Evolutionary conservation across 2,888 invertebrate genomes (phyloP).

Genomic region (Troides aeacus): DNA sequence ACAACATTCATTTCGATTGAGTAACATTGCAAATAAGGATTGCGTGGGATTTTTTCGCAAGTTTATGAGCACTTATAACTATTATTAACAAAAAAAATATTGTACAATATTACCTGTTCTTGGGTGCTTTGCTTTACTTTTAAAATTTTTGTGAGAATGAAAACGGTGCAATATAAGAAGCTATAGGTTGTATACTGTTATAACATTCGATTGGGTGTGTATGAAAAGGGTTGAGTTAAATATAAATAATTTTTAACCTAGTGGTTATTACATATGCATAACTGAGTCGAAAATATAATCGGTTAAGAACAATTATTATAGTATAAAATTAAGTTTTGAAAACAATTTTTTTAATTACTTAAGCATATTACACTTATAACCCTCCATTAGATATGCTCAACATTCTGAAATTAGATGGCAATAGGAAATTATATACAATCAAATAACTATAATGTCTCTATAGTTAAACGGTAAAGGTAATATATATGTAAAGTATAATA

Average conservation of each 20-base stretch:
- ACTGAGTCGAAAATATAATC: no score
- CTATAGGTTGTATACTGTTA: neutral
- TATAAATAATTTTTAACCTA: no score
- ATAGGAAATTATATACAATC: no score
- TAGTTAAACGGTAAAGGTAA: no score
- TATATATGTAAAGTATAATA: neutral
- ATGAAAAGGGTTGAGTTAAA: neutral
- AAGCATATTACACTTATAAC: no score
- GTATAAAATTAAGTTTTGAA: no score
- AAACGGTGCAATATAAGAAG: neutral
- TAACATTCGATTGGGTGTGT: neutral
- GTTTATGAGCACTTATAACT: constrained; percentile 1
- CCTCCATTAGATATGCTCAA: no score
- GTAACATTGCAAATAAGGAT: constrained; percentile 10
- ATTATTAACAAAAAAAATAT: constrained; percentile 14
- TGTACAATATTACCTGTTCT: constrained; percentile 19
- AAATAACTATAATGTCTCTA: no score
- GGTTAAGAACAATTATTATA: no score
- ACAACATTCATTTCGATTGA: constrained; percentile 19
- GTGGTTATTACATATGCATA: no score
- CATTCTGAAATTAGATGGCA: no score
- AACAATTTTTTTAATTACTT: no score
- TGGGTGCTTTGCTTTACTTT: constrained; percentile 9
- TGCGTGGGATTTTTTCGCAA: constrained; percentile 24
- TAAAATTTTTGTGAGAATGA: neutral